Percentiles rank a stretch among this genome's conserved stretches.
phyloP scores from a whole-genome alignment of 2,888 invertebrate genomes.

The Eretmocerus hayati region DNA sequence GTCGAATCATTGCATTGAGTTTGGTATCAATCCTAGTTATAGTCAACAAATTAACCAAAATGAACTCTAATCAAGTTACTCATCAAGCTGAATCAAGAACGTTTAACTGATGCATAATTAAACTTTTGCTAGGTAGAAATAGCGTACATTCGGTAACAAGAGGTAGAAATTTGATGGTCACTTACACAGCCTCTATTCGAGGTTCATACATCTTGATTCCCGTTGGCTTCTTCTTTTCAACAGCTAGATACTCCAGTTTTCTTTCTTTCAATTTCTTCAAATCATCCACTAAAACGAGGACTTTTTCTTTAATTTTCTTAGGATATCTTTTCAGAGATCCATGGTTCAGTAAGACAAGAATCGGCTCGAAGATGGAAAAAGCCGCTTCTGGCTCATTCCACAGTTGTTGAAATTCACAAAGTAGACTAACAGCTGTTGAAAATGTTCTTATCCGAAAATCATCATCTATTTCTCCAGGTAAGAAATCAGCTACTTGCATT shows the following conservation, averaged over 20 bases:
- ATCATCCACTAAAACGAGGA: conserved; percentile 47
- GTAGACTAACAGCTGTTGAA: conserved; percentile 51
- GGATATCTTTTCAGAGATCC: conserved; percentile 60
- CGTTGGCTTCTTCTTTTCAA: conserved; percentile 68
- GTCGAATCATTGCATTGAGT: not conserved
- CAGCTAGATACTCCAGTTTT: conserved; percentile 53
- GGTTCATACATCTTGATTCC: conserved; percentile 80
- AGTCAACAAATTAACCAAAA: no score
- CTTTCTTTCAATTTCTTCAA: conserved; percentile 52
- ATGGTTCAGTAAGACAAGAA: conserved; percentile 52
- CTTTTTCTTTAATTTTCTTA: conserved; percentile 47
- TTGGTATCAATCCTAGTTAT: conserved; percentile 11
- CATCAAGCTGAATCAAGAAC: no score
- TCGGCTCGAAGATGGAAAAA: conserved; percentile 43
- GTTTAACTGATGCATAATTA: no score
- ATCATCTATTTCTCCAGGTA: conserved; percentile 50
- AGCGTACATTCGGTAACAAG: no score
- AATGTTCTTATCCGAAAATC: conserved; percentile 61
- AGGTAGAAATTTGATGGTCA: no score
- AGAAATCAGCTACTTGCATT: conserved; percentile 56
- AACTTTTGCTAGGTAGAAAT: no score
- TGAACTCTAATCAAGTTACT: no score
- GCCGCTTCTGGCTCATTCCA: conserved; percentile 36
- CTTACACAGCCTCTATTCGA: conserved; percentile 76
- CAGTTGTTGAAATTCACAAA: conserved; percentile 50